These are phyloP conservation scores for Galaxias olidus DNA, from an alignment of 2,797 vertebrate species.

Conservation along the genomic window DNA sequence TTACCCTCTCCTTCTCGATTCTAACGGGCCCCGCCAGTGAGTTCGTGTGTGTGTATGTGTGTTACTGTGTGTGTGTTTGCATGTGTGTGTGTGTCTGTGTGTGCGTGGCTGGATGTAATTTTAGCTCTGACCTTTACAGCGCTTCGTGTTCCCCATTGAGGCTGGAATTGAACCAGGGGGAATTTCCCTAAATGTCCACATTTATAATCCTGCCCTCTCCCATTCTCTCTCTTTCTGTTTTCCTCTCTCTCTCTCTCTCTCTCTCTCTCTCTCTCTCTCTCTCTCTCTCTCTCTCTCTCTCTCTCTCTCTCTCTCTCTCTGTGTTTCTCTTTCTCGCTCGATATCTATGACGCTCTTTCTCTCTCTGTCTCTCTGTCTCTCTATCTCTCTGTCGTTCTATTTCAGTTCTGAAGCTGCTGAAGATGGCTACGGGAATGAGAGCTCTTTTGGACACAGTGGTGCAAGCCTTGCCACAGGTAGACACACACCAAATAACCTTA, in stretches of 20 bases:
- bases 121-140: conserved; percentile 54
- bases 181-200: conserved; percentile 35
- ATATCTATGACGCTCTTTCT: not conserved
- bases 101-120: conserved; percentile 38
- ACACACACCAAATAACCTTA: conserved; percentile 4
- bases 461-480: conserved; percentile 95
- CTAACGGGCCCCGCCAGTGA: not conserved
- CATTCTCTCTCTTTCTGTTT: not conserved
- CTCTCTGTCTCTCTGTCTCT: not conserved
- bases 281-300: not conserved
- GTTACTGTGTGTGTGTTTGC: not conserved
- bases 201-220: conserved; percentile 13
- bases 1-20: not conserved
- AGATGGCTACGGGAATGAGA: conserved; percentile 94
- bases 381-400: conserved; percentile 9
- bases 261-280: conserved; percentile 21
- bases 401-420: conserved; percentile 78
- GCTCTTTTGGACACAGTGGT: conserved; percentile 96
- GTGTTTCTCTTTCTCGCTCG: too few species aligned
- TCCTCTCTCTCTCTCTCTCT: conserved; percentile 2
- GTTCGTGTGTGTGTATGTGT: not conserved
- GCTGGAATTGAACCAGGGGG: conserved; percentile 56
- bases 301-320: not conserved
- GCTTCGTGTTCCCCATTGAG: conserved; percentile 51
- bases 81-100: not conserved